Evolutionary conservation across 2,888 invertebrate species (phyloP), one percentile per base, ranked within the genome.

Genomic region (Cheilosia variabilis): DNA sequence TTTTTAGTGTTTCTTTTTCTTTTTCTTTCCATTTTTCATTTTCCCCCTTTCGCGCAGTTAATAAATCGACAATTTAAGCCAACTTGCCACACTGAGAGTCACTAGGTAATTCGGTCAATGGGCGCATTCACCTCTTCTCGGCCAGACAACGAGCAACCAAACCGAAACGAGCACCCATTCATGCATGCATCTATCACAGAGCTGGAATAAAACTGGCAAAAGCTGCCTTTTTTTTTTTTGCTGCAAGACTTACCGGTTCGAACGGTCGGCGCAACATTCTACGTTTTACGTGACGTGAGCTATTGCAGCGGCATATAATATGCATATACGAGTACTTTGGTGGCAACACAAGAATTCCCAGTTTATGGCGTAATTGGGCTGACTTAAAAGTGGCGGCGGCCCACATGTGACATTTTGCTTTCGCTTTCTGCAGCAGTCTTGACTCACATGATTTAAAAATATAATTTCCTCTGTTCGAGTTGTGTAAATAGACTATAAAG

Each of bases 61-160:
- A 84, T 84, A 84, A 84, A 84, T 79, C 58, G 84, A 2, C 84
- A 55, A 71, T 79, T 79, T 79, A 79, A 79, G 63, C 79, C 57
- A 65, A 43, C 75, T 79, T 84, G 47, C 79, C 84, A 75, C 73
- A 68, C 31, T 17, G 24, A 66, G 83, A 79, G 84, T 80, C 84
- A 84, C 71, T 79, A 84, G 84, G 84, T 79, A 84, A 84, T 75
- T 84, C 65, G 84, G 84, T 84, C 84, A 80, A 76, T 76, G 66
- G 79, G 79, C 58, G 58, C 84, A 79, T 84, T 84, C 79, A 79
- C 79, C 84, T 84, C 75, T 34, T 63, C 58, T 37, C 13, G 13
- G 37, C 13, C 37, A 37, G 37, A 37, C 37, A 37, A 47, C 43
- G 4, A 37, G 58, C 58, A 58, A 47, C 47, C 73, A n/a, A 31